Conservation (phyloP, 2,113 vertebrate genomes). For the Neogobius melanostomus region DNA sequence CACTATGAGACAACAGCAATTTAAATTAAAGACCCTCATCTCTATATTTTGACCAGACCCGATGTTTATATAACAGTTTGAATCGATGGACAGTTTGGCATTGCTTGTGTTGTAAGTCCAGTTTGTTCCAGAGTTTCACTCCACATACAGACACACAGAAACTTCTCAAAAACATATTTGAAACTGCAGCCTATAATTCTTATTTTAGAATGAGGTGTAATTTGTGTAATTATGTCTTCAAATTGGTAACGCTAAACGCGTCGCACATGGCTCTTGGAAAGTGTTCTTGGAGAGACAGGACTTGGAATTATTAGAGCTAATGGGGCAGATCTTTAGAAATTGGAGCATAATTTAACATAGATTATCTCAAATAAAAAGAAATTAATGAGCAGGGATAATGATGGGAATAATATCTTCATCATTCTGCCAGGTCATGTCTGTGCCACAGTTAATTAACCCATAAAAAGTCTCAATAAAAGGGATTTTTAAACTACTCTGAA, state of each 20-base stretch:
- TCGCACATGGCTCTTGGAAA: not conserved
- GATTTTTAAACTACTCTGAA: too few species aligned
- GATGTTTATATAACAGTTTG: too few species aligned
- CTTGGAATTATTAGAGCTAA: not conserved
- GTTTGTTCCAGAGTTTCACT: too few species aligned
- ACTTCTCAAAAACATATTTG: not conserved
- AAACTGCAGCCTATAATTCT: not conserved
- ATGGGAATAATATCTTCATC: conserved; percentile 11
- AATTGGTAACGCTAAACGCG: not conserved
- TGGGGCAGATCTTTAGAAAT: not conserved
- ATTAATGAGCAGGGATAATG: not conserved
- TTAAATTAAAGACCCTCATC: too few species aligned
- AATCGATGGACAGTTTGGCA: too few species aligned
- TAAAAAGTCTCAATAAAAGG: too few species aligned
- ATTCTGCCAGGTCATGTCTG: not conserved
- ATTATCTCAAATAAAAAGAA: conserved; percentile 14
- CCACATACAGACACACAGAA: not conserved
- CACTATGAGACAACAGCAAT: too few species aligned
- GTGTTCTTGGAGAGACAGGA: not conserved
- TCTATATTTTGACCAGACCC: too few species aligned
- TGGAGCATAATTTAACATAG: conserved; percentile 2
- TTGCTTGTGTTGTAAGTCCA: too few species aligned
- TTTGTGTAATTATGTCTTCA: not conserved
- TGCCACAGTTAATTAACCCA: not conserved
- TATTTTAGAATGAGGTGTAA: not conserved